Conservation (phyloP, 2,888 invertebrate species). For the Melanostoma scalare region DNA sequence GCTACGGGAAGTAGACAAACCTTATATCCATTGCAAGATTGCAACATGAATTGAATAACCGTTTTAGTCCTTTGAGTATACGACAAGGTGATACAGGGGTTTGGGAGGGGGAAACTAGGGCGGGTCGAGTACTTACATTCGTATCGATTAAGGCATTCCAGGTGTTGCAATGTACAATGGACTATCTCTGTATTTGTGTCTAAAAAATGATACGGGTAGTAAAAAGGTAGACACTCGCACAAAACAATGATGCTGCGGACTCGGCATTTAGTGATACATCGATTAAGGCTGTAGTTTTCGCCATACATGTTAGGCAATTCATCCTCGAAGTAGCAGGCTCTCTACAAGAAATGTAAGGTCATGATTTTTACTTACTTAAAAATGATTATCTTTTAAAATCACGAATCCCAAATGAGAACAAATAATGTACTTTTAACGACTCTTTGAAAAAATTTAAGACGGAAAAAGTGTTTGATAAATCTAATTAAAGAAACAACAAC, state of each 20-base stretch:
- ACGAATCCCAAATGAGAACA: no score
- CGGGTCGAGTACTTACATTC: constrained; percentile 81
- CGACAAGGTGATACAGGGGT: neutral
- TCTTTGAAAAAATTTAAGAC: no score
- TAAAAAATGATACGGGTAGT: constrained; percentile 75
- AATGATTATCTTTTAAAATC: no score
- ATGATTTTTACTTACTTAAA: neutral
- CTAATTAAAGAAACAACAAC: no score
- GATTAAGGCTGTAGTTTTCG: constrained; percentile 84
- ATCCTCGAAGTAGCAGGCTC: constrained; percentile 84
- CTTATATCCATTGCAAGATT: constrained; percentile 40
- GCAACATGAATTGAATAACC: constrained; percentile 51
- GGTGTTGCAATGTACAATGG: constrained; percentile 78
- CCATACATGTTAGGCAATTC: constrained; percentile 81
- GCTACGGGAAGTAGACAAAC: neutral
- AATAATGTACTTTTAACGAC: no score
- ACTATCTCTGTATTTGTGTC: constrained; percentile 69
- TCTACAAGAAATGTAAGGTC: constrained; percentile 77
- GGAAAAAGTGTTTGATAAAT: no score
- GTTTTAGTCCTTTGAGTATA: constrained; percentile 7
- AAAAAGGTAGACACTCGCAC: constrained; percentile 85
- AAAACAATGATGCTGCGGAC: constrained; percentile 82
- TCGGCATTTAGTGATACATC: constrained; percentile 84
- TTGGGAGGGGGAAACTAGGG: constrained; percentile 28
- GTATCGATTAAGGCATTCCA: constrained; percentile 83